Evolutionary conservation across 2,113 vertebrate species (phyloP), one percentile per base, ranked within the genome.

Genomic region (Lichenostomus cassidix): DNA sequence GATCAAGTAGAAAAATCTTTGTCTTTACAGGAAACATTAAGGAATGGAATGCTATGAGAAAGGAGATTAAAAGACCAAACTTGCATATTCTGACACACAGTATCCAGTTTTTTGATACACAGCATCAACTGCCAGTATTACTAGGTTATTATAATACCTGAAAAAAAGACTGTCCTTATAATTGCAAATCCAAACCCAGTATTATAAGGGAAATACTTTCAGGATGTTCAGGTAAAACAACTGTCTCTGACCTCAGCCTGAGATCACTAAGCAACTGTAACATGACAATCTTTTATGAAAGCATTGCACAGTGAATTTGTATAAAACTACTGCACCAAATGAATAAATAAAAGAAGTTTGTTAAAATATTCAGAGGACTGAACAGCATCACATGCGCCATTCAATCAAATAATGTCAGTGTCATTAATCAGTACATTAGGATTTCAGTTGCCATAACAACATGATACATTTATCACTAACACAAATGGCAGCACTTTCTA

Each of bases 361-460:
- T 88, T 89, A 88, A 75, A 96, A 95, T 95, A 96, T 93, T 95
- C 90, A 92, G 88, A 93, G 82, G 50, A 88, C 9, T 67, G 52
- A 97, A 91, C 42, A 89, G 42, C 70, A 87, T 83, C 74, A 96
- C 89, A 78, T 46, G 62, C 96, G 78, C 82, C 79, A 75, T 76
- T 94, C 95, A 92, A 97, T 92, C 94, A 96, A 85, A 70, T 69
- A 95, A 91, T 94, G 95, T 94, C 95, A 95, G 83, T 89, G 88
- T 95, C 93, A 96, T 94, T 97, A 97, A 96, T 96, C 95, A 97
- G 93, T 92, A 89, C 93, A 90, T 96, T 88, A 95, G 79, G 76
- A 95, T 94, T 97, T 93, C 87, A 75, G 97, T 97, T 98, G 89
- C 96, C 93, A 96, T 97, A 95, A 95, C 97, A 97, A 98, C 97